Evolutionary conservation across 1,140 invertebrate genomes (phyloP).

Genomic region (Leucophenga varia): DNA sequence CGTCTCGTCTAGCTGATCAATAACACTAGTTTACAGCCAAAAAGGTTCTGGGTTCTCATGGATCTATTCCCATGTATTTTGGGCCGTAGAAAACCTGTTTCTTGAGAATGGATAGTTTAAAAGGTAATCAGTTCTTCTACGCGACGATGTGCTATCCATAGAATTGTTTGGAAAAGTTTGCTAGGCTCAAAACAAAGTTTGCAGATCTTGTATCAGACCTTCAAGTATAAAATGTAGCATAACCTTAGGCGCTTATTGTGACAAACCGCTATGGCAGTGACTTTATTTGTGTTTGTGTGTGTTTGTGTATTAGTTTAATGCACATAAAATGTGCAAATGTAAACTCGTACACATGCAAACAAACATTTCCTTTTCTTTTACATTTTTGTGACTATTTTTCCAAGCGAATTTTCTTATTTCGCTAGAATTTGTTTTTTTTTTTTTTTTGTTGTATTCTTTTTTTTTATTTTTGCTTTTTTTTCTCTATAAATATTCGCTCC

Average conservation of each 20-base stretch:
- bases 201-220: too few species aligned
- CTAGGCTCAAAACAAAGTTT: too few species aligned
- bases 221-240: constrained; percentile 18
- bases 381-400: constrained; percentile 8
- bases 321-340: constrained; percentile 25
- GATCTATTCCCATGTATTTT: too few species aligned
- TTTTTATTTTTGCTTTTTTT: neutral
- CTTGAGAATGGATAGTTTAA: too few species aligned
- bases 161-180: too few species aligned
- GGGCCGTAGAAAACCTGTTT: too few species aligned
- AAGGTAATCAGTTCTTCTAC: too few species aligned
- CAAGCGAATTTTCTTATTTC: neutral
- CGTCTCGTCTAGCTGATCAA: too few species aligned
- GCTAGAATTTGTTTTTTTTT: constrained; percentile 17
- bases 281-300: neutral
- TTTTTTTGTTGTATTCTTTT: constrained; percentile 6
- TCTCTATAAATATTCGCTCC: constrained; percentile 46
- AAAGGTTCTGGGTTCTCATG: too few species aligned
- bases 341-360: neutral
- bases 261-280: neutral
- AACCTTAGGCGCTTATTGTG: constrained; percentile 12
- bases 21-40: too few species aligned
- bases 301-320: neutral
- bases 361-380: neutral
- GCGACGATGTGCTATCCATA: too few species aligned